phyloP scores from a whole-genome alignment of 2,113 vertebrate genomes.

The Notarius lentiginosus region DNA sequence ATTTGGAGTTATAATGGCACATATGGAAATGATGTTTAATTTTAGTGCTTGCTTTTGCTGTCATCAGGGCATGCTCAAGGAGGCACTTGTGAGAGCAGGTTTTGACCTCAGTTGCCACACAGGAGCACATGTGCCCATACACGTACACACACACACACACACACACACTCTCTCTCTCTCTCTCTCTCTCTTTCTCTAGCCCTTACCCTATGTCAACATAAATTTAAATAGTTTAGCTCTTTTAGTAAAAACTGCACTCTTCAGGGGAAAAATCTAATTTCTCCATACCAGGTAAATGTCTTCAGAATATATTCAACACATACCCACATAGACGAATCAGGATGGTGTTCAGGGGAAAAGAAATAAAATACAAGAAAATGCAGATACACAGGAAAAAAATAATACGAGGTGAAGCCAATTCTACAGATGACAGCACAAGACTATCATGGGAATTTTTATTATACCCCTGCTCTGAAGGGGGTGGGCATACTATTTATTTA shows the following conservation, averaged over 20 bases:
- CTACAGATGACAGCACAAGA: background rate
- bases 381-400: background rate
- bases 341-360: background rate
- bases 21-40: constrained; percentile 19
- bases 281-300: background rate
- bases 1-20: constrained; percentile 5
- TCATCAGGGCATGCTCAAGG: constrained; percentile 22
- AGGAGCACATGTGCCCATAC: background rate
- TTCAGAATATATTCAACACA: background rate
- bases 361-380: too few relatives aligned
- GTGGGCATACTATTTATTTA: too few relatives aligned
- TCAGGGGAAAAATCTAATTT: background rate
- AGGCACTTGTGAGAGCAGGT: background rate
- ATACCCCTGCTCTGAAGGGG: too few relatives aligned
- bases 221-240: background rate
- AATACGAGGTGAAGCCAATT: background rate
- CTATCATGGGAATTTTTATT: too few relatives aligned
- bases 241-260: background rate
- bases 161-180: too few relatives aligned
- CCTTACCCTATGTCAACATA: background rate
- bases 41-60: constrained; percentile 10
- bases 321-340: background rate
- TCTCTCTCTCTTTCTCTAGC: background rate
- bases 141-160: background rate
- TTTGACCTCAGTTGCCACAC: constrained; percentile 11